Percentiles rank a stretch among this genome's conserved stretches.
phyloP scores from a whole-genome alignment of 1,140 invertebrate genomes.

The Caenorhabditis remanei region DNA sequence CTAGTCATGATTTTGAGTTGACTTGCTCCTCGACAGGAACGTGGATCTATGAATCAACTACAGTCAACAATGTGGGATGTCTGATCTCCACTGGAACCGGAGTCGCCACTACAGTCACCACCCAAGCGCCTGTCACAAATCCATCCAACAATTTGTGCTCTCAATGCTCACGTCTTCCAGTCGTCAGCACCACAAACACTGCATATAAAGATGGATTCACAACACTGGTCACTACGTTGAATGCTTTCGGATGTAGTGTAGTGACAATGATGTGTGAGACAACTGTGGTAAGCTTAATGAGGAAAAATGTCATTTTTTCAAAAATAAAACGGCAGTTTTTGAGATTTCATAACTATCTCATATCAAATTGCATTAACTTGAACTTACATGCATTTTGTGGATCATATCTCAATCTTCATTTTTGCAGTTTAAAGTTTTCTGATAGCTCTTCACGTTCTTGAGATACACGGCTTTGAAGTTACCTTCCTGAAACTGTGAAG shows the following conservation, averaged over 20 bases:
- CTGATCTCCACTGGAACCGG: constrained; percentile 36
- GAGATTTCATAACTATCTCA: no score
- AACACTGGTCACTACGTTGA: not conserved
- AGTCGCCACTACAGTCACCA: constrained; percentile 10
- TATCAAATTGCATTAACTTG: no score
- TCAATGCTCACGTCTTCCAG: constrained; percentile 12
- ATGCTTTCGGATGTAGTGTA: constrained; percentile 10
- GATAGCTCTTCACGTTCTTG: no score
- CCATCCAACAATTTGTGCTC: constrained; percentile 14
- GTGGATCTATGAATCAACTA: not conserved
- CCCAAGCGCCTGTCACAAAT: constrained; percentile 3
- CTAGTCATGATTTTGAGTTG: not conserved
- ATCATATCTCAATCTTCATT: no score
- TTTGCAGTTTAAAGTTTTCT: no score
- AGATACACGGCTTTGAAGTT: no score
- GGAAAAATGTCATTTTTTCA: no score
- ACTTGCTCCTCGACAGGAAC: not conserved
- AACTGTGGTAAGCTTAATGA: not conserved
- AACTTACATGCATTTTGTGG: no score
- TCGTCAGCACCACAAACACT: not conserved
- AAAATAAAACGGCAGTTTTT: no score
- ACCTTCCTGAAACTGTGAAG: no score
- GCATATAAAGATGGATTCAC: not conserved
- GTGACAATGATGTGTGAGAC: constrained; percentile 23
- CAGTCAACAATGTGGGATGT: constrained; percentile 26